These are phyloP conservation scores for Hydropsyche betteni DNA, from an alignment of 2,888 invertebrate species.

Conservation along the genomic window DNA sequence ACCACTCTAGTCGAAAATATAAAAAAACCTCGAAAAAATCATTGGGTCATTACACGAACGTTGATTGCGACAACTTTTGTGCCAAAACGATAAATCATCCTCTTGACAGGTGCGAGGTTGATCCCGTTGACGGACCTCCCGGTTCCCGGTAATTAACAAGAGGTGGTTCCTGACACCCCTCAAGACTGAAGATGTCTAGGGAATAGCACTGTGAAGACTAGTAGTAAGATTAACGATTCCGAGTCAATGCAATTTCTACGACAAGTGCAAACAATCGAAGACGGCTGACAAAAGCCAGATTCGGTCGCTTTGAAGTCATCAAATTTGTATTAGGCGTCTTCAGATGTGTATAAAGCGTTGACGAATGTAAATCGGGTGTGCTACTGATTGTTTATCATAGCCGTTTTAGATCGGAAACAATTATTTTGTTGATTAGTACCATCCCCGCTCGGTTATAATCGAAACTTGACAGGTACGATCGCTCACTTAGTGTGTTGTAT, in stretches of 20 bases:
- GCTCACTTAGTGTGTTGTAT: too few relatives aligned
- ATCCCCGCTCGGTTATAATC: too few relatives aligned
- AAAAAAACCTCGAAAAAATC: conserved; percentile 16
- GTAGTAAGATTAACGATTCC: conserved; percentile 49
- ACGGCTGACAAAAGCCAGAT: conserved; percentile 44
- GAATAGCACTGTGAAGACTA: conserved; percentile 36
- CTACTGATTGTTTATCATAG: too few relatives aligned
- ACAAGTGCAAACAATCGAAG: conserved; percentile 9
- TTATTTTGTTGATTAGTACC: too few relatives aligned
- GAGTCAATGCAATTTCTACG: conserved; percentile 42
- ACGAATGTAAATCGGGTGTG: too few relatives aligned
- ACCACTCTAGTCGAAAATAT: background rate
- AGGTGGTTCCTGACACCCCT: conserved; percentile 4
- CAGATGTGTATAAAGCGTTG: too few relatives aligned
- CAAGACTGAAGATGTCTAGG: background rate
- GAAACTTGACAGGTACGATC: too few relatives aligned
- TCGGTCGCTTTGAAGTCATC: conserved; percentile 31
- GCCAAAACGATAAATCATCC: conserved; percentile 47
- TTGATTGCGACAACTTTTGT: conserved; percentile 43
- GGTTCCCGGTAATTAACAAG: conserved; percentile 45
- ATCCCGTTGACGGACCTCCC: conserved; percentile 42
- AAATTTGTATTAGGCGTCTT: conserved; percentile 15
- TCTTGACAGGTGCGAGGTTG: conserved; percentile 48
- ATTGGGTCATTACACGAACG: conserved; percentile 42
- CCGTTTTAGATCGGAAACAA: too few relatives aligned